A percentile compares a stretch with the other conserved stretches of the same genome.
Conservation (phyloP, 35 echinoderm and acorn worm genomes). For the Heliocidaris tuberculata region DNA sequence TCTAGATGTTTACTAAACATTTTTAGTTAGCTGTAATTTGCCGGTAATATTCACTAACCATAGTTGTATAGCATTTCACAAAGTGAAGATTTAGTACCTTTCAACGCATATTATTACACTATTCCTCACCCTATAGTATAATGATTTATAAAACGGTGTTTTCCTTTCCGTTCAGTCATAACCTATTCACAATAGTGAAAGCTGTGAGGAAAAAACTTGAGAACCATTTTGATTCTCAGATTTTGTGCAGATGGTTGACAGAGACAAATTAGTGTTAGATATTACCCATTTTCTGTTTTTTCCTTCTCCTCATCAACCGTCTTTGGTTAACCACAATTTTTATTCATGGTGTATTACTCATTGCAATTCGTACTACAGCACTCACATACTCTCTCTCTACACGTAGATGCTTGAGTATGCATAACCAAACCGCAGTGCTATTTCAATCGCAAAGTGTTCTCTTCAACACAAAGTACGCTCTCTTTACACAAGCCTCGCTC, state of each 20-base stretch:
- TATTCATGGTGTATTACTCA: background rate
- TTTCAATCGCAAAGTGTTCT: background rate
- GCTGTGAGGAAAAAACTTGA: background rate
- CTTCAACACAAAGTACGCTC: slow-evolving; percentile 15
- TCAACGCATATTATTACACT: background rate
- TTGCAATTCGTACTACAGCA: background rate
- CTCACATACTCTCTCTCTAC: background rate
- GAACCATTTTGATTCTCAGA: background rate
- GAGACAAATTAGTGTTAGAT: background rate
- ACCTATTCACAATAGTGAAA: background rate
- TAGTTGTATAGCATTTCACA: background rate
- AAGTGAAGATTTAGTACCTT: background rate
- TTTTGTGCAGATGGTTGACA: background rate
- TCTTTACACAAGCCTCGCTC: slow-evolving; percentile 20
- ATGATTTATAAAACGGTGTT: background rate
- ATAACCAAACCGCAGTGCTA: background rate
- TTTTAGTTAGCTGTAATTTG: background rate
- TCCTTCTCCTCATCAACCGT: background rate
- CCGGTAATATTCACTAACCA: background rate
- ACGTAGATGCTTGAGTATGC: background rate
- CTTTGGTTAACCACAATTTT: background rate
- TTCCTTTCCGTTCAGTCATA: background rate
- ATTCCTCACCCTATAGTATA: too few relatives aligned
- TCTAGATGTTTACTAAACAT: background rate
- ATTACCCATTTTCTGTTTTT: background rate